Conservation (phyloP, 2,797 vertebrate genomes). For the Onychomys leucogaster region DNA sequence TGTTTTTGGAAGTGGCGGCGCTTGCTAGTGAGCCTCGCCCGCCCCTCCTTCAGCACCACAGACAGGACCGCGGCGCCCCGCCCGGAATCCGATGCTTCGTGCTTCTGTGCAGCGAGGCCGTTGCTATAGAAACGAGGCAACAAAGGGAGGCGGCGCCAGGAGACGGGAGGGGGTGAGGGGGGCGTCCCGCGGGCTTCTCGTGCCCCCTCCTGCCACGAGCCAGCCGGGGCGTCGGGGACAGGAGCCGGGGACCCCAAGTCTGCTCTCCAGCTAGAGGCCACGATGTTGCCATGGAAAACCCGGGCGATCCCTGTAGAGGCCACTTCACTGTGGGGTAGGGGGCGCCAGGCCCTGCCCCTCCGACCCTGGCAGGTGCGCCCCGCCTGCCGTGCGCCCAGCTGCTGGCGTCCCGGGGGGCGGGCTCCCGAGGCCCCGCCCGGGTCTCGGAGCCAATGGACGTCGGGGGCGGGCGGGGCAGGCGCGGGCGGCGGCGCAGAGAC, state of each 20-base stretch:
- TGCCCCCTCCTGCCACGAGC: not conserved
- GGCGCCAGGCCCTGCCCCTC: not conserved
- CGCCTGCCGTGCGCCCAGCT: not conserved
- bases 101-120: not conserved
- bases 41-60: conserved; percentile 55
- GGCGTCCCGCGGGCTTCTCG: not conserved
- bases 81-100: not conserved
- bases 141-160: conserved; percentile 64
- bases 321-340: not conserved
- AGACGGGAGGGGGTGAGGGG: not conserved
- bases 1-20: conserved; percentile 53
- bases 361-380: conserved; percentile 53
- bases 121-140: conserved; percentile 74
- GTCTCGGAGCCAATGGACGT: conserved; percentile 69
- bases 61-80: conserved; percentile 59
- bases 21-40: not conserved
- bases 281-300: conserved; percentile 20
- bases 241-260: not conserved
- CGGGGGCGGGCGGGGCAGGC: not conserved
- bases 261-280: not conserved
- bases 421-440: conserved; percentile 76
- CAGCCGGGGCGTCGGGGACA: not conserved
- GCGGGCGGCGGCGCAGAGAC: not conserved
- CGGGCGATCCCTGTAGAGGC: not conserved
- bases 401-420: not conserved